Conservation (phyloP, 2,113 vertebrate species). For the Leiothrix lutea region DNA sequence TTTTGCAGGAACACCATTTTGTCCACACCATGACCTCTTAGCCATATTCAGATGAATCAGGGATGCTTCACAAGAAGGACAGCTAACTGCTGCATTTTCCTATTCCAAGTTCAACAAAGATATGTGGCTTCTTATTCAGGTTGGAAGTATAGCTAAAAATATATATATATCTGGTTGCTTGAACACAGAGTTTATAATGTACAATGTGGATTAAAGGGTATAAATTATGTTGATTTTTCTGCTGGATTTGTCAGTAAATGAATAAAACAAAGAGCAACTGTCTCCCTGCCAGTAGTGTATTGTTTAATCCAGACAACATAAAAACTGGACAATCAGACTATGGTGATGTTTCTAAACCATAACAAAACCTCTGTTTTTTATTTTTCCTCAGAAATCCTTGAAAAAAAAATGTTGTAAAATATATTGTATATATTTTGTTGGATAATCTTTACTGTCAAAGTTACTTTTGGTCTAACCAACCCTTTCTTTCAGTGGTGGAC, state of each 20-base stretch:
- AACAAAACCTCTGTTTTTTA: background rate
- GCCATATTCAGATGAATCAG: background rate
- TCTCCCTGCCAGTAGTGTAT: background rate
- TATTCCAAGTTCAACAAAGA: background rate
- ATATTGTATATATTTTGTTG: too few relatives aligned
- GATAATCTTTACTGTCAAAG: background rate
- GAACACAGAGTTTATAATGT: background rate
- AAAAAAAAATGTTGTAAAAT: background rate
- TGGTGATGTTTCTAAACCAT: background rate
- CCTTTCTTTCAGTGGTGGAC: background rate
- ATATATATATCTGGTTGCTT: background rate
- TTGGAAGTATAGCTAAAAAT: background rate
- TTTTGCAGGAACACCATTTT: background rate
- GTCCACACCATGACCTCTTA: background rate
- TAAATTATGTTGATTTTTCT: background rate
- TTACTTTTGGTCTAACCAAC: background rate
- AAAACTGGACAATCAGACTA: background rate
- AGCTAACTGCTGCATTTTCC: background rate
- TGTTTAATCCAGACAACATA: background rate
- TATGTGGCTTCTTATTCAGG: background rate
- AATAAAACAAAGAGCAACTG: background rate
- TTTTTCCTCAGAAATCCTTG: background rate
- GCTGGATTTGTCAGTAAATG: background rate
- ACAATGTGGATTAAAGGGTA: background rate
- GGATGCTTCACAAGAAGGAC: background rate